Evolutionary conservation across 2,888 invertebrate species (phyloP), one percentile per base, ranked within the genome.

Genomic region (Palloptera scutellata): DNA sequence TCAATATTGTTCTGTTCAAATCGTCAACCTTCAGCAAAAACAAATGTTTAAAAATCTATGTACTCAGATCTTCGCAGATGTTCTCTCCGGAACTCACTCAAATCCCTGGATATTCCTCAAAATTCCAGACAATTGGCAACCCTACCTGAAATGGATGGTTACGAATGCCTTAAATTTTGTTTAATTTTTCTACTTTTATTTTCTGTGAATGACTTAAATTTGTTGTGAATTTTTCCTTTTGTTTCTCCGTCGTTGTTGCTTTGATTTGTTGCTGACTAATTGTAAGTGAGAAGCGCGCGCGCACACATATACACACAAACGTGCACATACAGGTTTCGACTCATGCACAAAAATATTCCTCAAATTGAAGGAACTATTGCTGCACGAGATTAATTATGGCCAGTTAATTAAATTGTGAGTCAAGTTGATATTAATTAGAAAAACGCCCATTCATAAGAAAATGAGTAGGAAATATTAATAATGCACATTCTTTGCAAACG

Each of bases 231-330:
- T n/a, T 55, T 13, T 54, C n/a, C 1, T 45, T 57, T 77, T 74
- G 78, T 78, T 77, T 2, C 30, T 30, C n/a, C n/a, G n/a, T n/a
- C 30, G 30, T 30, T 51, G 61, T 40, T 48, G 42, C 15, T 20
- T 51, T 65, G 64, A 55, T 78, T 79, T 78, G 77, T 78, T 80
- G 80, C 80, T 78, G 79, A 79, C 80, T 79, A 80, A 64, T 64
- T 64, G 59, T 58, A 40, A 64, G 77, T 65, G 45, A 59, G 53
- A 52, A 45, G 45, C 12, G 19, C 55, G 40, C 42, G 15, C 53
- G 15, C 40, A 41, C 8, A n/a, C 15, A 43, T 15, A 48, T 11
- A 11, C 9, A 10, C 13, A 20, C 15, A 15, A 13, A 55, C n/a
- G 40, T 42, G 41, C 6, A 55, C 20, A 20, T 53, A n/a, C 12